Evolutionary conservation across 2,113 vertebrate species (phyloP).

Genomic region (Sorex fumeus): DNA sequence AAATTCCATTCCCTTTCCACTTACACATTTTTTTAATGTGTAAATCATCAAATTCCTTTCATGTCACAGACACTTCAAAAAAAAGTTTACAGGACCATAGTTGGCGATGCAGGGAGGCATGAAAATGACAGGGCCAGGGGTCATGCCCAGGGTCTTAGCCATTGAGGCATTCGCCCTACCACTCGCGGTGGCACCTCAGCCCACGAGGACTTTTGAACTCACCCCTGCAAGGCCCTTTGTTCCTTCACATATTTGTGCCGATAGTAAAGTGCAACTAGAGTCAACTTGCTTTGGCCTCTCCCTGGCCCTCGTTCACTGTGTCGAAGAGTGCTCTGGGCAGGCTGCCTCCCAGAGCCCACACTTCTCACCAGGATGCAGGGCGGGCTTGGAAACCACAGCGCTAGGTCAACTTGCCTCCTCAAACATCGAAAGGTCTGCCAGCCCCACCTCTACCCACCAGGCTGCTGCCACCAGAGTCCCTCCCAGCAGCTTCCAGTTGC

Average conservation of each 20-base stretch:
- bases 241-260: not conserved
- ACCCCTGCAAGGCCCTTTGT: not conserved
- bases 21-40: not conserved
- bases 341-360: not conserved
- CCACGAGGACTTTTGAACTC: not conserved
- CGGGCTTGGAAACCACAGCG: not conserved
- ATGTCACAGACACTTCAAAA: not conserved
- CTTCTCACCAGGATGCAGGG: not conserved
- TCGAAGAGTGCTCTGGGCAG: constrained; percentile 14
- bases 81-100: too few relatives aligned
- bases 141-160: too few relatives aligned
- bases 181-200: too few relatives aligned
- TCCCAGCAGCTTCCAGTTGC: not conserved
- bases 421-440: not conserved
- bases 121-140: too few relatives aligned
- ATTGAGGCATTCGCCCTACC: too few relatives aligned
- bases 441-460: not conserved
- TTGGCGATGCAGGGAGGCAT: too few relatives aligned
- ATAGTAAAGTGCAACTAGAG: not conserved
- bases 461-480: not conserved
- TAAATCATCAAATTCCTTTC: not conserved
- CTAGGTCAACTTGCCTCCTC: not conserved
- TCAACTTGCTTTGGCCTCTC: not conserved
- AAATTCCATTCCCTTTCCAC: not conserved
- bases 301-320: not conserved